A percentile compares a stretch with the other conserved stretches of the same genome.
These are phyloP conservation scores for Hassar affinis DNA, from an alignment of 2,113 vertebrate genomes.

Conservation along the genomic window DNA sequence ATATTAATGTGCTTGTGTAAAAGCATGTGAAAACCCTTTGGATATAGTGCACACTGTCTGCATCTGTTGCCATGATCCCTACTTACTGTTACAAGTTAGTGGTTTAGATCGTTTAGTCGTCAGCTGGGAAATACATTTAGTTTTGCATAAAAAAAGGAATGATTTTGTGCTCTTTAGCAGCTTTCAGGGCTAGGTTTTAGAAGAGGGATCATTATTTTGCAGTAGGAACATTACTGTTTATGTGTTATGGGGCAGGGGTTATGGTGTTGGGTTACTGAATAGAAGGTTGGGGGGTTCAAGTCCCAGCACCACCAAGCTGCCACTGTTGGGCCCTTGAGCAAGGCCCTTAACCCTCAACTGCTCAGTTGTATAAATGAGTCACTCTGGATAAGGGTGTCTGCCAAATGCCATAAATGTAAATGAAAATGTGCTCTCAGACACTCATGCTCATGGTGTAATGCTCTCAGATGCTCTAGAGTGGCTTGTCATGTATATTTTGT, in stretches of 20 bases:
- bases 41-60: neutral
- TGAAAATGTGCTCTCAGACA: neutral
- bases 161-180: neutral
- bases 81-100: neutral
- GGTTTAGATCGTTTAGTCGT: slow-evolving; percentile 16
- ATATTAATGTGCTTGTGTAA: slow-evolving; percentile 7
- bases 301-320: too few relatives aligned
- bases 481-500: neutral
- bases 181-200: neutral
- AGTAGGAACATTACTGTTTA: neutral
- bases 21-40: neutral
- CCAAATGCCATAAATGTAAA: too few relatives aligned
- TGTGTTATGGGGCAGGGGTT: too few relatives aligned
- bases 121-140: neutral
- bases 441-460: neutral
- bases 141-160: neutral
- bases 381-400: too few relatives aligned
- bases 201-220: neutral
- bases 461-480: neutral
- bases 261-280: too few relatives aligned
- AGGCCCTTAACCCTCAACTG: too few relatives aligned
- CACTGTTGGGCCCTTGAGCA: too few relatives aligned
- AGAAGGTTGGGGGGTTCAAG: too few relatives aligned
- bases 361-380: too few relatives aligned
- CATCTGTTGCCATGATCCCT: neutral